A percentile compares a stretch with the other conserved stretches of the same genome.
These are phyloP conservation scores for Halictus rubicundus DNA, from an alignment of 1,140 invertebrate genomes.

Conservation along the genomic window DNA sequence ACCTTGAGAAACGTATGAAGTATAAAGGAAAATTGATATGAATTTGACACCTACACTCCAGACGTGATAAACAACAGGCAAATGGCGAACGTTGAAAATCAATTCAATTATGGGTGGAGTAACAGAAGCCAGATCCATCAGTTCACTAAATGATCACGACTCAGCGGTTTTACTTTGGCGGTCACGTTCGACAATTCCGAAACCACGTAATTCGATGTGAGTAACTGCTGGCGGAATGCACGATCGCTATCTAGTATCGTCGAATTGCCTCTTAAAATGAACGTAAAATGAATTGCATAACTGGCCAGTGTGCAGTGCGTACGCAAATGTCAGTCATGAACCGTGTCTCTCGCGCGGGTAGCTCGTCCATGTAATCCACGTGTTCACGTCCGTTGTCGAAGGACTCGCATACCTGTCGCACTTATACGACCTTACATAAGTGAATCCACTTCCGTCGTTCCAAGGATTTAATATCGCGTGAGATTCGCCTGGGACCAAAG, in stretches of 20 bases:
- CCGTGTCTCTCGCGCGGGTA: not conserved
- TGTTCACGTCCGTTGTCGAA: conserved; percentile 20
- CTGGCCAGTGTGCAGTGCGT: not conserved
- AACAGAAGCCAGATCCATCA: not conserved
- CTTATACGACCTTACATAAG: conserved; percentile 32
- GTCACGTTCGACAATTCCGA: not conserved
- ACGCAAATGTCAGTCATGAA: conserved; percentile 1
- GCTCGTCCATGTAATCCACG: conserved; percentile 2
- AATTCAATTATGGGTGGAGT: too few relatives aligned
- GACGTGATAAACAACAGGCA: too few relatives aligned
- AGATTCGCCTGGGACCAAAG: not conserved
- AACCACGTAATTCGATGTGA: not conserved
- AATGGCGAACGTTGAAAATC: too few relatives aligned
- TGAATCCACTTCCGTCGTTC: conserved; percentile 49
- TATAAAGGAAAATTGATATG: too few relatives aligned
- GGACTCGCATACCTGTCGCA: conserved; percentile 44
- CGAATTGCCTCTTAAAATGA: conserved; percentile 44
- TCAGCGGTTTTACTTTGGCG: not conserved
- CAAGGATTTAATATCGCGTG: conserved; percentile 22
- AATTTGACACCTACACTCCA: too few relatives aligned
- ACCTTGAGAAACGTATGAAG: too few relatives aligned
- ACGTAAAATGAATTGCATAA: conserved; percentile 60
- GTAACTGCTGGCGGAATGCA: not conserved
- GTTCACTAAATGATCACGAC: conserved; percentile 38
- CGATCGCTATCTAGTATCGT: conserved; percentile 31